These are phyloP conservation scores for Pangasius larnaudii DNA, from an alignment of 2,797 vertebrate genomes.

Conservation along the genomic window DNA sequence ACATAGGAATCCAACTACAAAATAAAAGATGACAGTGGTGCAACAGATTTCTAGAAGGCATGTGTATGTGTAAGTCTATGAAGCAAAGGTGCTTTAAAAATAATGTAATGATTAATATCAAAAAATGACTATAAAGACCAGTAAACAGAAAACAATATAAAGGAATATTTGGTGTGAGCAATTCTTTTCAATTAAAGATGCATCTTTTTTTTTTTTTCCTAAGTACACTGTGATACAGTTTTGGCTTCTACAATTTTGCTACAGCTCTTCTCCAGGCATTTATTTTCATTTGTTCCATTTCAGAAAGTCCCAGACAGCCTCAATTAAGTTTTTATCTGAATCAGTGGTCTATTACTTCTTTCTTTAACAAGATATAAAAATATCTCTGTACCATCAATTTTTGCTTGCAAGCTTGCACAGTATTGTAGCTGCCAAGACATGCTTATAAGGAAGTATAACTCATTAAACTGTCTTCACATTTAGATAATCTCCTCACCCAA, in stretches of 20 bases:
- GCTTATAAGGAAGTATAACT: not conserved
- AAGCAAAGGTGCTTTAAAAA: not conserved
- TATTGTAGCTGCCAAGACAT: not conserved
- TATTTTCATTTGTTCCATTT: not conserved
- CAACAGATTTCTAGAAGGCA: not conserved
- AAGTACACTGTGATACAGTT: not conserved
- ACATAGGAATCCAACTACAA: not conserved
- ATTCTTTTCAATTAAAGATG: not conserved
- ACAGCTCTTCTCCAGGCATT: not conserved
- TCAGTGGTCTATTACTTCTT: constrained; percentile 2
- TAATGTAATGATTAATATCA: not conserved
- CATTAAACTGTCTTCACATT: constrained; percentile 25
- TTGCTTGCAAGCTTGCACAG: not conserved
- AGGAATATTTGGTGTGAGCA: not conserved
- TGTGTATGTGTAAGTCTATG: not conserved
- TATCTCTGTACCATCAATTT: no score
- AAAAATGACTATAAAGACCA: not conserved
- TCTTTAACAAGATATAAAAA: constrained; percentile 4
- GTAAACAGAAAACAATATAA: not conserved
- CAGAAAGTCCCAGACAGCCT: not conserved
- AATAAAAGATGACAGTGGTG: not conserved
- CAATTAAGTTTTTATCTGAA: constrained; percentile 5
- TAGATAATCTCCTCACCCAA: not conserved
- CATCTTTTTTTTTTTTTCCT: not conserved
- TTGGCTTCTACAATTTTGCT: not conserved